Evolutionary conservation across 2,888 invertebrate species (phyloP).

Genomic region (Allolobophora icterica): DNA sequence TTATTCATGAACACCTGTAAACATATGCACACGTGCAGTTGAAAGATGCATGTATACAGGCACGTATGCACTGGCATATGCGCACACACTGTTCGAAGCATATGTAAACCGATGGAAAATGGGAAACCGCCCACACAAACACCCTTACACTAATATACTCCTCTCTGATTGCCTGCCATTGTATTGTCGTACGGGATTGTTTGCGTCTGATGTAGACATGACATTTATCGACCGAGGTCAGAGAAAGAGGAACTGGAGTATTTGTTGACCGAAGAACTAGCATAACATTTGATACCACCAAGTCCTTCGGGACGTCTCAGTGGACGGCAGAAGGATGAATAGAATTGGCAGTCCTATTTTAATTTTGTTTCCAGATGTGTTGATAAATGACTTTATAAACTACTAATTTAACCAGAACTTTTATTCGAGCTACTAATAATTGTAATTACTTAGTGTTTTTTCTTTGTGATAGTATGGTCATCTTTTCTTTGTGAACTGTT

Average conservation of each 20-base stretch:
- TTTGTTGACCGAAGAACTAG: not conserved
- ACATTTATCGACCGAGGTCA: conserved; percentile 7
- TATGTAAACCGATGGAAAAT: not conserved
- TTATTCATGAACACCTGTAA: too few relatives aligned
- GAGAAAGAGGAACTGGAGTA: not conserved
- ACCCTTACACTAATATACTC: not conserved
- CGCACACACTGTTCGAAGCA: too few relatives aligned
- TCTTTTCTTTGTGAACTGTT: too few relatives aligned
- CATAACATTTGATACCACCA: not conserved
- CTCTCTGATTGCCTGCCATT: conserved; percentile 2
- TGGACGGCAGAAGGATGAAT: not conserved
- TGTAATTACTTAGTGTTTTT: too few relatives aligned
- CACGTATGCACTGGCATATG: too few relatives aligned
- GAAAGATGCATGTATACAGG: too few relatives aligned
- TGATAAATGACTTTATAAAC: not conserved
- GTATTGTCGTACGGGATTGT: not conserved
- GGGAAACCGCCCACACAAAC: not conserved
- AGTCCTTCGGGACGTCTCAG: too few relatives aligned
- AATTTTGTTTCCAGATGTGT: not conserved
- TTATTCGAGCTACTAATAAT: not conserved
- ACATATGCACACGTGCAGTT: too few relatives aligned
- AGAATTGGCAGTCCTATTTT: not conserved
- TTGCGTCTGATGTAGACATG: conserved; percentile 7
- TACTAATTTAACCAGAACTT: not conserved
- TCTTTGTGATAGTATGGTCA: not conserved